Evolutionary conservation across 2,113 vertebrate genomes (phyloP).

Genomic region (Trematomus loennbergii): DNA sequence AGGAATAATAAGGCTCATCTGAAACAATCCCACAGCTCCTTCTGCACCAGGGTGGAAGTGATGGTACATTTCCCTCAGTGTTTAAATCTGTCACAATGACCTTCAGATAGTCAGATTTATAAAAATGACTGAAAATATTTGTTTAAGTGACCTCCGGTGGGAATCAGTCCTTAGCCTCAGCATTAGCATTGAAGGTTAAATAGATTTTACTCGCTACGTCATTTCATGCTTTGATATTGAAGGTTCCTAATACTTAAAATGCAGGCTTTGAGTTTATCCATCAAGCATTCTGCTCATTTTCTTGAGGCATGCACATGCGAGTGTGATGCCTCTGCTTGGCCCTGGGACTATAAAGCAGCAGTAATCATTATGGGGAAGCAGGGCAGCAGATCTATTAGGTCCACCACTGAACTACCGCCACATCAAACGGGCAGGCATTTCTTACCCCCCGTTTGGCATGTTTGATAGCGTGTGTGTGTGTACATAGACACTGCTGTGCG

Average conservation of each 20-base stretch:
- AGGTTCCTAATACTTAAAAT: conserved; percentile 35
- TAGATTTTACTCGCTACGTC: too few relatives aligned
- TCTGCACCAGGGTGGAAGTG: too few relatives aligned
- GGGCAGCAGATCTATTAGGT: conserved; percentile 38
- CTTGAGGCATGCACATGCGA: conserved; percentile 24
- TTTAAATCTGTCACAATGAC: too few relatives aligned
- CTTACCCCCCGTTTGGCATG: conserved; percentile 38
- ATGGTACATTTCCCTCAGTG: too few relatives aligned
- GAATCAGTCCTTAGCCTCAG: too few relatives aligned
- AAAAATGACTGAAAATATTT: too few relatives aligned
- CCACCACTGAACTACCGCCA: conserved; percentile 5
- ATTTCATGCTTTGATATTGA: conserved; percentile 31
- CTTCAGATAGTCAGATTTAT: too few relatives aligned
- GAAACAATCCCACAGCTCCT: too few relatives aligned
- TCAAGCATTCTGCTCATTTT: conserved; percentile 22
- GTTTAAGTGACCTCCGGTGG: too few relatives aligned
- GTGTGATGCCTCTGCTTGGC: conserved; percentile 36
- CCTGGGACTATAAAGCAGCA: conserved; percentile 28
- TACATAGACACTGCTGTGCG: conserved; percentile 14
- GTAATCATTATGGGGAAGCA: conserved; percentile 54
- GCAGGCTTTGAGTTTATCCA: conserved; percentile 5
- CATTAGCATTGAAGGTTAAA: too few relatives aligned
- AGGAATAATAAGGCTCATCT: background rate
- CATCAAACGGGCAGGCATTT: conserved; percentile 36
- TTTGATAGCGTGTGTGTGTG: conserved; percentile 40